phyloP scores from a whole-genome alignment of 1,140 invertebrate genomes.

The Caenorhabditis remanei region DNA sequence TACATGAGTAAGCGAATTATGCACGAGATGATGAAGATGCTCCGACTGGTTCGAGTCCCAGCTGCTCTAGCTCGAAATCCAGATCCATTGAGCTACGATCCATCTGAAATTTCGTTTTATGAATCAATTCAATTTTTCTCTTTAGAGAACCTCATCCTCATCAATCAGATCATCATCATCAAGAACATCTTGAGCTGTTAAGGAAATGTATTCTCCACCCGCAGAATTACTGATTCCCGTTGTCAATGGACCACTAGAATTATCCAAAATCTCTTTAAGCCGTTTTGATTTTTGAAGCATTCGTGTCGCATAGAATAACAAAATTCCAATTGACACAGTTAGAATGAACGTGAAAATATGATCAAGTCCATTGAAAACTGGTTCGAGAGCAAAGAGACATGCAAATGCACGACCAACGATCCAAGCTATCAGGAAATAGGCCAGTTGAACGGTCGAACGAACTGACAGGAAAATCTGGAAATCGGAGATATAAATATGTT shows the following conservation, averaged over 20 bases:
- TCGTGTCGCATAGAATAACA: neutral
- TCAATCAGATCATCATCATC: conserved; percentile 45
- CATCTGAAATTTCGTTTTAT: conserved; percentile 69
- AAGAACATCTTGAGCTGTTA: conserved; percentile 24
- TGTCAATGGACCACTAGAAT: conserved; percentile 12
- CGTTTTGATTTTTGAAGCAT: conserved; percentile 44
- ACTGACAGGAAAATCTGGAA: conserved; percentile 31
- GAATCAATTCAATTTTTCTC: conserved; percentile 65
- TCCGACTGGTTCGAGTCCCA: conserved; percentile 16
- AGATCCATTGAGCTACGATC: conserved; percentile 59
- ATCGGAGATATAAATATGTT: neutral
- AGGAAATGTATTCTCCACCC: conserved; percentile 29
- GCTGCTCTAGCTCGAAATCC: conserved; percentile 19
- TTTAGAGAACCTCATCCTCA: conserved; percentile 18
- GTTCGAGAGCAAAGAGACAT: conserved; percentile 21
- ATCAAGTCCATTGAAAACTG: neutral
- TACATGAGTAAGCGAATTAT: neutral
- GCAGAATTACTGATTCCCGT: neutral
- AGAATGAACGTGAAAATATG: neutral
- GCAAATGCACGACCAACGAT: conserved; percentile 17
- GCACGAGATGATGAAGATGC: neutral
- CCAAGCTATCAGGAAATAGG: conserved; percentile 32
- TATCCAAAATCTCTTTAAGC: conserved; percentile 42
- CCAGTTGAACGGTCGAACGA: conserved; percentile 15
- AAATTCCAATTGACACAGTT: conserved; percentile 13